Evolutionary conservation across 2,797 vertebrate genomes (phyloP).

Genomic region (Ctenopoma multispine): DNA sequence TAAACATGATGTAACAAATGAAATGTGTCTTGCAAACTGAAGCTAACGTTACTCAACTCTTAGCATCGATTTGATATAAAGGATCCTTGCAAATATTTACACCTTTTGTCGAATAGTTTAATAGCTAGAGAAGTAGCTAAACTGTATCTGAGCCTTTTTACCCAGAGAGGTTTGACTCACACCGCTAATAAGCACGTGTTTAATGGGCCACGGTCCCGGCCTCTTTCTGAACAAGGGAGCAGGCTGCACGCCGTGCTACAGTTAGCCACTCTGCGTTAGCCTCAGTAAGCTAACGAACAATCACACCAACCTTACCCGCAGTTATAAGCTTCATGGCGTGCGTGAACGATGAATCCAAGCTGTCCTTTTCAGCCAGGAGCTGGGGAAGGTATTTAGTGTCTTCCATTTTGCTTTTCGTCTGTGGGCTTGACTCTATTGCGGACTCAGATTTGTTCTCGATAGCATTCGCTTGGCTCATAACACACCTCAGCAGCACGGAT

Average conservation of each 20-base stretch:
- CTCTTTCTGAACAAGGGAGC: not conserved
- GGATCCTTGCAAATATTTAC: fast-evolving
- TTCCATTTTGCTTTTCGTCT: slow-evolving; percentile 86
- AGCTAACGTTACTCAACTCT: not conserved
- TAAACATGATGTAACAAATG: too few relatives aligned
- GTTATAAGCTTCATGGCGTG: slow-evolving; percentile 95
- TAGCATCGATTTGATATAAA: not conserved
- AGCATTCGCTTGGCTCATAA: slow-evolving; percentile 49
- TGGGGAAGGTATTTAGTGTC: slow-evolving; percentile 96
- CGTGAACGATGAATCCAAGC: slow-evolving; percentile 95
- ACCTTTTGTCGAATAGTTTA: fast-evolving
- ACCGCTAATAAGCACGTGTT: slow-evolving; percentile 61
- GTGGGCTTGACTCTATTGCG: slow-evolving; percentile 41
- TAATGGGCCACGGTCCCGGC: slow-evolving; percentile 62
- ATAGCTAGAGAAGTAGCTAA: fast-evolving
- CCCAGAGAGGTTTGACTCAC: slow-evolving; percentile 8
- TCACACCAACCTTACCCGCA: slow-evolving; percentile 82
- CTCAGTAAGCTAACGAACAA: fast-evolving
- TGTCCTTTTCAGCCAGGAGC: slow-evolving; percentile 97
- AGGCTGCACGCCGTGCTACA: slow-evolving; percentile 27
- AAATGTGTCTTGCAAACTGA: too few relatives aligned
- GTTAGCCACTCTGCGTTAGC: not conserved
- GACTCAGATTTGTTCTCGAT: slow-evolving; percentile 36
- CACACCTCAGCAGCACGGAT: not conserved
- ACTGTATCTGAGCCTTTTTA: not conserved